These are phyloP conservation scores for Brachyhypopomus occidentalis DNA, from an alignment of 2,113 vertebrate genomes.

Conservation along the genomic window DNA sequence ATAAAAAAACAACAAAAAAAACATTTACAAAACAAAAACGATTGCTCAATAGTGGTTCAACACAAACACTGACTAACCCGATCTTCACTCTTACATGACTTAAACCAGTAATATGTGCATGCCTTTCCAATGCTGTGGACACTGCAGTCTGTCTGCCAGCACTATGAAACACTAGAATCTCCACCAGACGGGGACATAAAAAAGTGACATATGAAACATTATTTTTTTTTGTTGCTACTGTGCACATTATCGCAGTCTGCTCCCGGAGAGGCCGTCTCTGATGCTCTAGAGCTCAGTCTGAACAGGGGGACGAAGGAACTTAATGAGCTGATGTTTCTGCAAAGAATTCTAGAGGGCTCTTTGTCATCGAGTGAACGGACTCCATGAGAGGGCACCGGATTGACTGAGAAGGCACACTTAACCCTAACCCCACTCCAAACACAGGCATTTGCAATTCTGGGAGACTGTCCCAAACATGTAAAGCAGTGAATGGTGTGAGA, in stretches of 20 bases:
- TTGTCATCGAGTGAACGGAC: neutral
- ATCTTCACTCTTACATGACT: slow-evolving; percentile 35
- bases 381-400: neutral
- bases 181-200: neutral
- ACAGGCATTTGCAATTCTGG: neutral
- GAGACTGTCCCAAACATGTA: neutral
- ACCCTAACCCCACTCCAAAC: slow-evolving; percentile 16
- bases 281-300: neutral
- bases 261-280: neutral
- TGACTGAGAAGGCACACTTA: slow-evolving; percentile 14
- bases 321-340: neutral
- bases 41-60: slow-evolving; percentile 46
- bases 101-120: slow-evolving; percentile 27
- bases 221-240: neutral
- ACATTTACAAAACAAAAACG: slow-evolving; percentile 25
- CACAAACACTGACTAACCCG: slow-evolving; percentile 32
- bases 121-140: slow-evolving; percentile 34
- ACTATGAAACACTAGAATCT: slow-evolving; percentile 30
- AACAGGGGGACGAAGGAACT: neutral
- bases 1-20: slow-evolving; percentile 12
- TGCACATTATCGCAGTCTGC: neutral
- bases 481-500: slow-evolving; percentile 19
- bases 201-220: neutral
- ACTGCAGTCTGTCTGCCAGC: slow-evolving; percentile 47
- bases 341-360: neutral